phyloP scores from a whole-genome alignment of 2,797 vertebrate species.

The Enteromius paludinosus region DNA sequence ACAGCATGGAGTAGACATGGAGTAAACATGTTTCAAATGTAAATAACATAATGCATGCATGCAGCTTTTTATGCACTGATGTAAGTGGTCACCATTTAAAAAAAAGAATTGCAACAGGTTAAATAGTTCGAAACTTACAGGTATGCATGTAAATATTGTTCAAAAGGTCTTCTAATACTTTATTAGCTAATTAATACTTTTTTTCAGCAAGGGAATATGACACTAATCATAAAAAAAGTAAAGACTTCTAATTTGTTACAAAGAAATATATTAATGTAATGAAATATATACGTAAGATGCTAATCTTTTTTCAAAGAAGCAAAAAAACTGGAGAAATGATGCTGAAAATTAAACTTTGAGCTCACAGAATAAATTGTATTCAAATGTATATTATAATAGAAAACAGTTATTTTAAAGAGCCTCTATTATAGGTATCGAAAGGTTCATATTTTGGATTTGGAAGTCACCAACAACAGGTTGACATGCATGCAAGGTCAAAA shows the following conservation, averaged over 20 bases:
- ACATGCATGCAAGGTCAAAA: too few relatives aligned
- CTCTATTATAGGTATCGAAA: too few relatives aligned
- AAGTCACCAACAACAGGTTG: too few relatives aligned
- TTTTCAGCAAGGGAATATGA: background rate
- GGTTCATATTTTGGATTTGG: too few relatives aligned
- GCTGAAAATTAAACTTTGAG: background rate
- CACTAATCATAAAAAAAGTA: background rate
- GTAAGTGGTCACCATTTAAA: background rate
- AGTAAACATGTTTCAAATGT: background rate
- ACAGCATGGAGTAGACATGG: background rate
- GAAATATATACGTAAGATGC: background rate
- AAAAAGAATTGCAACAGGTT: background rate
- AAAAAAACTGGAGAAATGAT: background rate
- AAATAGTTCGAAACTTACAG: background rate
- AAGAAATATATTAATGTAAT: background rate
- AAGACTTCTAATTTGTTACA: background rate
- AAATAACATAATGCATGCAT: background rate
- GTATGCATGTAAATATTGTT: too few relatives aligned
- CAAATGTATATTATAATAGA: background rate
- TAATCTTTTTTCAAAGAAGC: background rate
- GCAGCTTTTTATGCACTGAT: background rate
- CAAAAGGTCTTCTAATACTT: background rate
- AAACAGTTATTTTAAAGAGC: background rate
- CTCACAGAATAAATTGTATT: background rate
- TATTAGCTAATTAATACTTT: background rate